A percentile compares a stretch with the other conserved stretches of the same genome.
Conservation (phyloP, 30 jellyfish, hydroid and myxozoan species). For the Hydractinia echinata region DNA sequence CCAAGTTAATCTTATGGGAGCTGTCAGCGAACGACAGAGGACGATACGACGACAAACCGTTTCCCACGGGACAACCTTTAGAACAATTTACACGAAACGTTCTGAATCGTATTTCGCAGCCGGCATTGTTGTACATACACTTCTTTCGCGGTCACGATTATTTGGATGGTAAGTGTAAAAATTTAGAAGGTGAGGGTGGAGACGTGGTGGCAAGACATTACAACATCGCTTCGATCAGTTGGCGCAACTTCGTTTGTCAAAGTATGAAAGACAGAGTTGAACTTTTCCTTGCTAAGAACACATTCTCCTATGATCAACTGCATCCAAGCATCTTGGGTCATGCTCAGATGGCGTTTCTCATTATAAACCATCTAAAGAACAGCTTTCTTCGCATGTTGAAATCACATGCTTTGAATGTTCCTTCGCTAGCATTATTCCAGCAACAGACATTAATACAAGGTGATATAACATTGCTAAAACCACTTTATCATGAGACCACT, state of each 20-base stretch:
- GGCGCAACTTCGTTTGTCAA: slow-evolving; percentile 91
- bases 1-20: slow-evolving; percentile 89
- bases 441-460: slow-evolving; percentile 28
- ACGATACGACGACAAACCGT: slow-evolving; percentile 91
- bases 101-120: slow-evolving; percentile 62
- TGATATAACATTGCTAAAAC: slow-evolving; percentile 46
- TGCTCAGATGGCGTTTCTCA: slow-evolving; percentile 97
- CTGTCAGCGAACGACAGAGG: slow-evolving; percentile 94
- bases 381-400: slow-evolving; percentile 68
- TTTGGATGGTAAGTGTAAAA: slow-evolving; percentile 58
- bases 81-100: slow-evolving; percentile 78
- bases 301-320: slow-evolving; percentile 57
- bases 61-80: slow-evolving; percentile 88
- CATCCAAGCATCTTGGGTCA: slow-evolving; percentile 97
- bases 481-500: slow-evolving; percentile 67
- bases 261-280: slow-evolving; percentile 42
- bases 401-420: slow-evolving; percentile 66
- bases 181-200: slow-evolving; percentile 97
- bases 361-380: slow-evolving; percentile 72
- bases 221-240: slow-evolving; percentile 76
- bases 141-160: slow-evolving; percentile 93
- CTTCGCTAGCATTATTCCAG: slow-evolving; percentile 43
- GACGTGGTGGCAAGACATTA: slow-evolving; percentile 77
- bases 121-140: slow-evolving; percentile 61
- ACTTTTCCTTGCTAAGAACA: slow-evolving; percentile 40